Evolutionary conservation across 2,888 invertebrate species (phyloP).

Genomic region (Xylota sylvarum): DNA sequence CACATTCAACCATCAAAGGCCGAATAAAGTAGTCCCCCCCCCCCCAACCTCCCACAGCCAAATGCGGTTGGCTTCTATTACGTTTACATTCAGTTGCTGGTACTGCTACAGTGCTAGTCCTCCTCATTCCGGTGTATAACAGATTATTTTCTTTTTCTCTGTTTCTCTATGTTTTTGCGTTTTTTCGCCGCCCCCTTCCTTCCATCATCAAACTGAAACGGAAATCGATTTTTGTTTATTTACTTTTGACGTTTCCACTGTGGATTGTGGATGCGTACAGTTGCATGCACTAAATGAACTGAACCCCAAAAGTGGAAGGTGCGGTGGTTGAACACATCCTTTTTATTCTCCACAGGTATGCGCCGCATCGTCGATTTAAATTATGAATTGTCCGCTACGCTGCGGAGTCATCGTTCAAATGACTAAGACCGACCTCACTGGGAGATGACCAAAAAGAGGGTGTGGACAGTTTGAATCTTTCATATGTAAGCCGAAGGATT

Average conservation of each 20-base stretch:
- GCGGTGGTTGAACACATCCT: constrained; percentile 15
- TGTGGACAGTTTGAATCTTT: constrained; percentile 27
- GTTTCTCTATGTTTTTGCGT: constrained; percentile 26
- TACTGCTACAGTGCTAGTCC: not conserved
- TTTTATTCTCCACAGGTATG: constrained; percentile 14
- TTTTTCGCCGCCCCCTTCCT: constrained; percentile 10
- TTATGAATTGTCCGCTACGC: constrained; percentile 42
- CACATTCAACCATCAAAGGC: constrained; percentile 67
- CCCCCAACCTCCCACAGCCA: not conserved
- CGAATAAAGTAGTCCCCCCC: constrained; percentile 39
- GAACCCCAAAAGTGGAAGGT: constrained; percentile 12
- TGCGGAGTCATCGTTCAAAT: constrained; percentile 37
- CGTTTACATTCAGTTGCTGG: constrained; percentile 39
- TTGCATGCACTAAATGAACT: constrained; percentile 16
- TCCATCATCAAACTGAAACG: constrained; percentile 43
- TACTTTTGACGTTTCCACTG: constrained; percentile 45
- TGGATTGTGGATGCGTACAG: constrained; percentile 36
- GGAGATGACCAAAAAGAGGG: constrained; percentile 34
- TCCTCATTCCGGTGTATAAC: constrained; percentile 39
- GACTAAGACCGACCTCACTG: constrained; percentile 16
- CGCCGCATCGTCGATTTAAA: constrained; percentile 48
- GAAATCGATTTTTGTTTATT: constrained; percentile 77
- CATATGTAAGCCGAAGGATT: not conserved
- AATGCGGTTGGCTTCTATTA: constrained; percentile 46
- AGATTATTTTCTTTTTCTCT: constrained; percentile 67